Percentiles rank a stretch among this genome's conserved stretches.
phyloP scores from a whole-genome alignment of 2,113 vertebrate genomes.

The Tachysurus vachellii region DNA sequence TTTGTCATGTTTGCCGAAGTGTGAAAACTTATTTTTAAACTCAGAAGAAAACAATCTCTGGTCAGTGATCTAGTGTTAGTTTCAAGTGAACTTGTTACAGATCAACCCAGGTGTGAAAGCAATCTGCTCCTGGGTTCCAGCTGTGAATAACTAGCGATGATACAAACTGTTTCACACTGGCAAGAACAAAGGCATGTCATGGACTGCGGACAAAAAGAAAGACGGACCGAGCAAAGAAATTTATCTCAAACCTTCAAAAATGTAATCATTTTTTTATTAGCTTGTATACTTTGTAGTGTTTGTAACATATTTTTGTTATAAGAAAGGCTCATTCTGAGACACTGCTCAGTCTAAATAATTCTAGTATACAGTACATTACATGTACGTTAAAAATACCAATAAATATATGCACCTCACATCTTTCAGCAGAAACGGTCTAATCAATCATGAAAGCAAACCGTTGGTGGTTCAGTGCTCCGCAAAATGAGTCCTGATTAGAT shows the following conservation, averaged over 20 bases:
- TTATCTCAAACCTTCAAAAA: too few species aligned
- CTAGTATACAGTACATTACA: background rate
- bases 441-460: background rate
- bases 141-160: background rate
- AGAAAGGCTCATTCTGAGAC: background rate
- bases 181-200: background rate
- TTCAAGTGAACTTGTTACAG: slow-evolving; percentile 9
- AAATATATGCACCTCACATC: background rate
- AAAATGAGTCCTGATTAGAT: background rate
- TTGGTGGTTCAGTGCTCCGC: background rate
- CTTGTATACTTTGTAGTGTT: too few species aligned
- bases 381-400: background rate
- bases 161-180: background rate
- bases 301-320: background rate
- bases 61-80: background rate
- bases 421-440: background rate
- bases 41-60: background rate
- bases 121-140: slow-evolving; percentile 15
- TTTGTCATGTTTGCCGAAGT: background rate
- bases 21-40: background rate
- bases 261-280: background rate
- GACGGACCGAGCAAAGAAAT: background rate
- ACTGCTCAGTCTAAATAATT: background rate
- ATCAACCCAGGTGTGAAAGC: slow-evolving; percentile 6
- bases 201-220: background rate